Conservation (phyloP, 2,113 vertebrate species). For the Nycticryphes semicollaris region DNA sequence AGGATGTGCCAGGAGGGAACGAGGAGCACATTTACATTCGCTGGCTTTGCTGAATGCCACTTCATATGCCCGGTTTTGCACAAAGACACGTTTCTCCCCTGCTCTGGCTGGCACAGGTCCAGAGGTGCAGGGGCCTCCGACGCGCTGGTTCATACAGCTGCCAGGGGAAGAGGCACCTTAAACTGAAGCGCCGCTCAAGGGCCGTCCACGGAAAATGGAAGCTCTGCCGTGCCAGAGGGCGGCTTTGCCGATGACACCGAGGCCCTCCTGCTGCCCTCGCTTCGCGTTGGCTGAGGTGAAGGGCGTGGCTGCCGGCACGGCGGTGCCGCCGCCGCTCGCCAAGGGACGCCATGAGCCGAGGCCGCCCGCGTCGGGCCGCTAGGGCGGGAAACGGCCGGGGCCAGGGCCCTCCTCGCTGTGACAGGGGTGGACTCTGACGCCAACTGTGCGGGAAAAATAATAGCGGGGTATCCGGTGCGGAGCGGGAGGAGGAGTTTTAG, state of each 20-base stretch:
- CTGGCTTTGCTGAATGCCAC: not conserved
- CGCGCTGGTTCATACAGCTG: accelerated
- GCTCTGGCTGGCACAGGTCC: not conserved
- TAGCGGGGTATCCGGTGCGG: accelerated
- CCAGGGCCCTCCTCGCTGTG: accelerated
- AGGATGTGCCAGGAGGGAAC: not conserved
- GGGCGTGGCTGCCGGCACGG: not conserved
- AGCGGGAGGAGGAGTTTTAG: not conserved
- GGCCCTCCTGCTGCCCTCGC: accelerated
- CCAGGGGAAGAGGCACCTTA: not conserved
- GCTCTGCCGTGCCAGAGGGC: not conserved
- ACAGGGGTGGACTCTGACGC: not conserved
- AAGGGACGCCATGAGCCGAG: not conserved
- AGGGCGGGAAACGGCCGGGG: too few species aligned
- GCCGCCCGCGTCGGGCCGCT: not conserved
- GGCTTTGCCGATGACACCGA: accelerated
- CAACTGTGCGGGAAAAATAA: not conserved
- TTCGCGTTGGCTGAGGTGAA: accelerated
- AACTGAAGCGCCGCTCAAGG: accelerated
- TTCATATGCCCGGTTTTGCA: not conserved
- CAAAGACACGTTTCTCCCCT: not conserved
- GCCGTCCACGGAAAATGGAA: not conserved
- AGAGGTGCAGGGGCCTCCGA: not conserved
- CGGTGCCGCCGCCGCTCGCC: not conserved
- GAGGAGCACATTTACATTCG: not conserved